These are phyloP conservation scores for Parotia lawesii DNA, from an alignment of 2,113 vertebrate species.

Conservation along the genomic window DNA sequence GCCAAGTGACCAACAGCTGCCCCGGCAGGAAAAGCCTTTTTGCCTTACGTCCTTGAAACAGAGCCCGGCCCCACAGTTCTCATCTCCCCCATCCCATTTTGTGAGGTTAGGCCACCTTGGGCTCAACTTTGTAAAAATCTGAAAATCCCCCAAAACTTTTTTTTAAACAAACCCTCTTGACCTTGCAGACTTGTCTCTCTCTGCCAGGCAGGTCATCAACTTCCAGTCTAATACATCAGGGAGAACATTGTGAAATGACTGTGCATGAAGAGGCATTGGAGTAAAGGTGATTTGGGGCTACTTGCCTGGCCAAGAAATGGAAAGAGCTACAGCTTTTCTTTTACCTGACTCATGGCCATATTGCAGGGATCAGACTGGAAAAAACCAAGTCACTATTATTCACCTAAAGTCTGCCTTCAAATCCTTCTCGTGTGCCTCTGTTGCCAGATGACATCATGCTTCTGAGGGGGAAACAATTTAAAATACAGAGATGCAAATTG, in stretches of 20 bases:
- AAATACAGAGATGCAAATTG: neutral
- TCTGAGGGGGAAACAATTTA: neutral
- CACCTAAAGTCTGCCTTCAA: neutral
- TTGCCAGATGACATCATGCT: neutral
- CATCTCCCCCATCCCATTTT: neutral
- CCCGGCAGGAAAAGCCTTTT: neutral
- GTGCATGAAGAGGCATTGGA: neutral
- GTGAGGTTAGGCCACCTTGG: neutral
- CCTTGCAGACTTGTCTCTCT: neutral
- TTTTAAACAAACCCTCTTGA: neutral
- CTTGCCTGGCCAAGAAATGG: neutral
- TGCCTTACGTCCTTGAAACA: neutral
- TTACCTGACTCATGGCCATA: neutral
- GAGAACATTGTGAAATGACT: slow-evolving; percentile 28
- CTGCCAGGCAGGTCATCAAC: neutral
- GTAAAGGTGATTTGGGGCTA: neutral
- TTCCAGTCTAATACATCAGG: slow-evolving; percentile 12
- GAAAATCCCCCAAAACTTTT: neutral
- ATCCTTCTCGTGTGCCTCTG: neutral
- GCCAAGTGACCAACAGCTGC: neutral
- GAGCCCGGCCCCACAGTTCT: neutral
- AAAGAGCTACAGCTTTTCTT: neutral
- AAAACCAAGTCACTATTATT: neutral
- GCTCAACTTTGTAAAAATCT: neutral
- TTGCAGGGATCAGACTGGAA: neutral